These are phyloP conservation scores for Leuciscus idus DNA, from an alignment of 2,113 vertebrate species.

Conservation along the genomic window DNA sequence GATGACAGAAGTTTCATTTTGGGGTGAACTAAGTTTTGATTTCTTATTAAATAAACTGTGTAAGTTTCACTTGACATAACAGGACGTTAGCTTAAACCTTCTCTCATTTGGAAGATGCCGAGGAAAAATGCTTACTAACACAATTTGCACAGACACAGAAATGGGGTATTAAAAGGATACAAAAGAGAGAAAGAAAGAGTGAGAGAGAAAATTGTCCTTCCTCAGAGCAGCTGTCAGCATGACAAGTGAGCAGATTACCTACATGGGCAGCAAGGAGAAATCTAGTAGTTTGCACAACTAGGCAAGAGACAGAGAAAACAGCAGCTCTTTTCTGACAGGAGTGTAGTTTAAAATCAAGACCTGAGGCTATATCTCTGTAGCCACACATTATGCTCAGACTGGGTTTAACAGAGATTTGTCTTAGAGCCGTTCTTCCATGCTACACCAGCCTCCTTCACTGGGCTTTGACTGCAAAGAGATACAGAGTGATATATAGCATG, in stretches of 20 bases:
- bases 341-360: constrained; percentile 24
- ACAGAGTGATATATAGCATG: constrained; percentile 13
- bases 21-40: background rate
- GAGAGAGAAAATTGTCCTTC: constrained; percentile 23
- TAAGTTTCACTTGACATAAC: background rate
- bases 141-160: constrained; percentile 17
- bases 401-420: constrained; percentile 34
- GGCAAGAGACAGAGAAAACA: constrained; percentile 15
- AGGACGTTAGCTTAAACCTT: background rate
- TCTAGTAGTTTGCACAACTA: constrained; percentile 36
- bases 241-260: constrained; percentile 40
- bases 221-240: constrained; percentile 9
- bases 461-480: constrained; percentile 13
- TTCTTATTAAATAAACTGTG: background rate
- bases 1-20: background rate
- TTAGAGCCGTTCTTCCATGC: background rate
- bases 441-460: background rate
- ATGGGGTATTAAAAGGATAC: constrained; percentile 19
- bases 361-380: constrained; percentile 42
- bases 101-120: background rate
- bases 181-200: background rate
- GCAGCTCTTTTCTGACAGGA: constrained; percentile 29
- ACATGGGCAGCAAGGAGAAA: constrained; percentile 15
- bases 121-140: constrained; percentile 10
- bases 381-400: constrained; percentile 8